Base-by-base conservation (phyloP, 2,113 vertebrate genomes). In the Macroglossus sobrinus region DNA sequence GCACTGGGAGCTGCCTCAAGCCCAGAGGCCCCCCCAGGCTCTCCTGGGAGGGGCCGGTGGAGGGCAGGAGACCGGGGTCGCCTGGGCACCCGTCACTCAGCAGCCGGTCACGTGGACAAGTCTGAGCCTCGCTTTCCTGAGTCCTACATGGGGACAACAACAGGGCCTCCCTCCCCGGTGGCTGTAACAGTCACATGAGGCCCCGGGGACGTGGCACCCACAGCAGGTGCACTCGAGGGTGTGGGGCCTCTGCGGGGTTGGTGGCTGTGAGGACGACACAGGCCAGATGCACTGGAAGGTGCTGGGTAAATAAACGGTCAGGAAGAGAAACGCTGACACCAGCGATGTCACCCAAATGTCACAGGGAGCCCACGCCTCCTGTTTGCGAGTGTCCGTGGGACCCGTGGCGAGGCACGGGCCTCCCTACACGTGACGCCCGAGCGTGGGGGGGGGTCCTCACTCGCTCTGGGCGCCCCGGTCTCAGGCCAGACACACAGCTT, bases 281-380 rank as follows among this genome's bases (percentile, higher is more conserved):
- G 16, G 53, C 18, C 10, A 24, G 14, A 40, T 5, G 5, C 0
- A 16, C 86, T 33, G 18, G 9, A 5, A 79, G n/a, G 63, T 2
- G 0, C 21, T 8, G 28, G 0, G 30, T 3, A 14, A 50, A 14
- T 10, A 4, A 43, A 57, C 5, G 5, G 5, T 16, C 24, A 57
- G 50, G 28, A 80, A 45, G 40, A 26, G 15, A 1, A 18, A 11
- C 0, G 7, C 1, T 0, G 30, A n/a, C 8, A 53, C 21, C 21
- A 14, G 50, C 30, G n/a, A 16, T 24, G 40, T 45, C 35, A 5
- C 38, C 9, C 64, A 45, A 45, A 71, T 33, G 22, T 35, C 64
- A n/a, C 38, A 30, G 76, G 8, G 64, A 68, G 40, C 53, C 50
- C 11, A 7, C 28, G 19, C 22, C 13, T 57, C 50, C 40, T 30